Conservation (phyloP, 1,140 invertebrate genomes). For the Ctenoplectra terminalis region DNA sequence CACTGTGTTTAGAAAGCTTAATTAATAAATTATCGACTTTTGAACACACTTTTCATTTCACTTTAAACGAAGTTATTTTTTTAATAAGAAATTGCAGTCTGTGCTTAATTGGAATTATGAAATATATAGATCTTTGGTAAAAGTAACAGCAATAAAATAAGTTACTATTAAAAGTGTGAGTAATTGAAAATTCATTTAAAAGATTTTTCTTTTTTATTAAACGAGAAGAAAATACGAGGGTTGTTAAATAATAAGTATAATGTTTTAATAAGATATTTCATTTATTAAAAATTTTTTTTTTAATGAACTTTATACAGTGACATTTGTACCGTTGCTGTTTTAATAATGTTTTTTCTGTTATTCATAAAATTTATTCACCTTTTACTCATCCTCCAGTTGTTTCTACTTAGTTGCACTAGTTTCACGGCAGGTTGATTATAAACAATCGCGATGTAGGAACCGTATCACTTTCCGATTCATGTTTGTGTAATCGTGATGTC, state of each 20-base stretch:
- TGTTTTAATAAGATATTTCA: too few species aligned
- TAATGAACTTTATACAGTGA: too few species aligned
- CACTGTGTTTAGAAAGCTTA: neutral
- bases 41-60: neutral
- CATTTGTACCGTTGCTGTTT: neutral
- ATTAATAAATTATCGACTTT: neutral
- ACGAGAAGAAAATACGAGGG: too few species aligned
- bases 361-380: neutral
- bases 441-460: slow-evolving; percentile 6
- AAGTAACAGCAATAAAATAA: too few species aligned
- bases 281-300: too few species aligned
- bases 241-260: too few species aligned
- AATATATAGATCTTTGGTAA: neutral
- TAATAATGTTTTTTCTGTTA: neutral
- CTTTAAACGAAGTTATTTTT: neutral
- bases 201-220: too few species aligned
- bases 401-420: neutral
- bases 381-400: neutral
- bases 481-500: neutral
- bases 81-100: neutral
- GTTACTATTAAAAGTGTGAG: too few species aligned
- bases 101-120: neutral
- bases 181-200: too few species aligned
- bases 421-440: slow-evolving; percentile 5
- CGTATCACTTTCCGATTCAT: slow-evolving; percentile 16